These are phyloP conservation scores for Heliconius erato DNA, from an alignment of 2,888 invertebrate species.

Conservation along the genomic window DNA sequence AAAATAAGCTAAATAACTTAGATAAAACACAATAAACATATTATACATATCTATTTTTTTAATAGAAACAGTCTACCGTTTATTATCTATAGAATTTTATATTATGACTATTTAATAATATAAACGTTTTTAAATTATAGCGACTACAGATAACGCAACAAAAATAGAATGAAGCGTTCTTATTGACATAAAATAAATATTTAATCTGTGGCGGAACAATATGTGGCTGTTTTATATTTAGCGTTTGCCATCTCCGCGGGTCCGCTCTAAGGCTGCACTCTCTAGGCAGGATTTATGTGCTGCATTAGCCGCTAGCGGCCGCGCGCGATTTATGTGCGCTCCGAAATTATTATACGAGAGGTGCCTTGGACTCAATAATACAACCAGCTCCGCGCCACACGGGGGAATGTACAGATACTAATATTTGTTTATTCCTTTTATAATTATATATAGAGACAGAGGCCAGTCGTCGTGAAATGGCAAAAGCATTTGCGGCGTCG, in stretches of 20 bases:
- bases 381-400: background rate
- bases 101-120: background rate
- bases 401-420: background rate
- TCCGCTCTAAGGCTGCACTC: conserved; percentile 23
- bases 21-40: background rate
- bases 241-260: conserved; percentile 7
- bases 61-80: background rate
- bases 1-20: background rate
- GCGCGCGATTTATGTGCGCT: conserved; percentile 44
- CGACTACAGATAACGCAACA: background rate
- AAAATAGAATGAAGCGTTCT: background rate
- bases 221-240: background rate
- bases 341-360: conserved; percentile 48
- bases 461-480: too few relatives aligned
- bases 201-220: conserved; percentile 12
- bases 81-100: conserved; percentile 4
- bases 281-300: conserved; percentile 51
- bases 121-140: background rate
- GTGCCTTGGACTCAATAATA: conserved; percentile 31
- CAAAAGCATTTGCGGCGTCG: too few relatives aligned
- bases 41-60: background rate
- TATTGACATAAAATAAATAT: background rate
- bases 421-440: too few relatives aligned
- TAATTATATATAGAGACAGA: too few relatives aligned
- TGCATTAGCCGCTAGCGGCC: conserved; percentile 54